Evolutionary conservation across 2,113 vertebrate genomes (phyloP).

Genomic region (Tragelaphus scriptus): DNA sequence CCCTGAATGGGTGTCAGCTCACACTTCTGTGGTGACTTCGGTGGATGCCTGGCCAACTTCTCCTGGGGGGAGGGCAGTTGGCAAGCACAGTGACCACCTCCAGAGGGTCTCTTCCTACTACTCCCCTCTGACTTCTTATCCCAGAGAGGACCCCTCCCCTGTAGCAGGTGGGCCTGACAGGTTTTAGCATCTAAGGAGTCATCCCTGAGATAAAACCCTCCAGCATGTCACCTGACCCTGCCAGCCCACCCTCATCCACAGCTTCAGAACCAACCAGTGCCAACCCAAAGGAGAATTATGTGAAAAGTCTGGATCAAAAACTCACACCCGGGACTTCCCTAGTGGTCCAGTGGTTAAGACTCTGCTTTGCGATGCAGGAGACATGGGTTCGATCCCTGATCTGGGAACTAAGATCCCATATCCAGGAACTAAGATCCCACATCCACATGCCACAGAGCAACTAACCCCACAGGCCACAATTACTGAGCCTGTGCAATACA

Average conservation of each 20-base stretch:
- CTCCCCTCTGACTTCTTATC: not conserved
- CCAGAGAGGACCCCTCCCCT: not conserved
- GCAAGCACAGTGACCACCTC: not conserved
- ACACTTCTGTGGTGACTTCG: not conserved
- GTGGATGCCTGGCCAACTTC: not conserved
- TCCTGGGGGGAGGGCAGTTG: rapidly evolving
- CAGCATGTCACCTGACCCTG: not conserved
- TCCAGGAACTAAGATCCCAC: not conserved
- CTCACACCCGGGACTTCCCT: not conserved
- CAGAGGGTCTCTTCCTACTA: not conserved
- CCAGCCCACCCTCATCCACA: not conserved
- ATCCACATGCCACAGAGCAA: not conserved
- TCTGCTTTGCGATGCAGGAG: not conserved
- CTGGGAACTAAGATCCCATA: not conserved
- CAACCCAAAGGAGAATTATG: not conserved
- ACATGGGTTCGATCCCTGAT: not conserved
- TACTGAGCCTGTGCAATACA: not conserved
- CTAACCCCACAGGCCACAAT: not conserved
- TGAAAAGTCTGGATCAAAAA: not conserved
- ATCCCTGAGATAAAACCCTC: too few species aligned
- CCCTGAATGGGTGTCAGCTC: not conserved
- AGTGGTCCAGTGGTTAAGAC: not conserved
- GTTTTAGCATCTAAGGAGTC: not conserved
- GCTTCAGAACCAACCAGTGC: not conserved
- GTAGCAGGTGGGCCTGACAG: too few species aligned